These are phyloP conservation scores for Triplophysa dalaica DNA, from an alignment of 2,113 vertebrate genomes.

Conservation along the genomic window DNA sequence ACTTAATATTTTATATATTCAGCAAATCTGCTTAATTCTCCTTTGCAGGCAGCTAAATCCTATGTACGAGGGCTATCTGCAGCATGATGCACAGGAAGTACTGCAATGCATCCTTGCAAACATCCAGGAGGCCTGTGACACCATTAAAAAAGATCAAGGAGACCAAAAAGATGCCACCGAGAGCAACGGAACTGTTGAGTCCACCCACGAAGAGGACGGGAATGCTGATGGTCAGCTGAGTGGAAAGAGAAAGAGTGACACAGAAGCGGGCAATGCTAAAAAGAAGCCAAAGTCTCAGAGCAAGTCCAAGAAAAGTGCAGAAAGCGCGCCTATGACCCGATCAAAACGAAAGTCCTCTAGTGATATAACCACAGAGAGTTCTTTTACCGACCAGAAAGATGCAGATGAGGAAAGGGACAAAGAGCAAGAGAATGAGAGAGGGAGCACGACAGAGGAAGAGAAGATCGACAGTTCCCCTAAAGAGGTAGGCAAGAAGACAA, in stretches of 20 bases:
- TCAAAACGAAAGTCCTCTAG: slow-evolving; percentile 87
- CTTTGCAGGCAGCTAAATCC: slow-evolving; percentile 89
- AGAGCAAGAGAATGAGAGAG: slow-evolving; percentile 45
- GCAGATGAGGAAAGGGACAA: slow-evolving; percentile 30
- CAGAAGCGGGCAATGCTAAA: slow-evolving; percentile 87
- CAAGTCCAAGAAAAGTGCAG: slow-evolving; percentile 76
- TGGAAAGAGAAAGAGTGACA: slow-evolving; percentile 90
- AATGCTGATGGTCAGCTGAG: slow-evolving; percentile 72
- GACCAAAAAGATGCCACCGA: slow-evolving; percentile 50
- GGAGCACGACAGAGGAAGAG: slow-evolving; percentile 40
- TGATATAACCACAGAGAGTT: slow-evolving; percentile 58
- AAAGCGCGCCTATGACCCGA: slow-evolving; percentile 79
- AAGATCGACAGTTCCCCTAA: slow-evolving; percentile 54
- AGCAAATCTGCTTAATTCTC: not conserved
- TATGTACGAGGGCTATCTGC: slow-evolving; percentile 97
- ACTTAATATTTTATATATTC: too few species aligned
- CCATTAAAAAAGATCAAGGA: slow-evolving; percentile 83
- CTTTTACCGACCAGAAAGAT: slow-evolving; percentile 34
- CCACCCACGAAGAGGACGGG: slow-evolving; percentile 56
- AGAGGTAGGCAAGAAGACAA: slow-evolving; percentile 80
- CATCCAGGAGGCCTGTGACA: slow-evolving; percentile 91
- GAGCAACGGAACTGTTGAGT: slow-evolving; percentile 41
- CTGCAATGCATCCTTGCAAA: slow-evolving; percentile 95
- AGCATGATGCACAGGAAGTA: slow-evolving; percentile 97
- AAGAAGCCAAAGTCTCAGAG: slow-evolving; percentile 85